A percentile compares a stretch with the other conserved stretches of the same genome.
These are phyloP conservation scores for Theristicus caerulescens DNA, from an alignment of 2,113 vertebrate genomes.

Conservation along the genomic window DNA sequence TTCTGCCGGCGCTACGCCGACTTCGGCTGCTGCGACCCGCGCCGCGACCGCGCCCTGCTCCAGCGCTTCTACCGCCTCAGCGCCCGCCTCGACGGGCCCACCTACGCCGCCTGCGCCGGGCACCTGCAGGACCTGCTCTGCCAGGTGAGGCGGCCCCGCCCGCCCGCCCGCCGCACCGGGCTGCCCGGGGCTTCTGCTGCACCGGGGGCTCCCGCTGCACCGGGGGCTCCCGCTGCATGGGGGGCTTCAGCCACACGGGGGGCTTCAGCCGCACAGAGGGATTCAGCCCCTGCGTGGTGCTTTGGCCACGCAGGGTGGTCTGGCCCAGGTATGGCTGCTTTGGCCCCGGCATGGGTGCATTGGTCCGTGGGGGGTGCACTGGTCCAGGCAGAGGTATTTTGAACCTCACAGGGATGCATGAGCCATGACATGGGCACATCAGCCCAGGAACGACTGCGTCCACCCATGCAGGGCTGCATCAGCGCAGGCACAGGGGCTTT, in stretches of 20 bases:
- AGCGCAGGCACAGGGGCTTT: background rate
- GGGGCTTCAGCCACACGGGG: no score
- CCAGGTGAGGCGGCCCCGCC: slow-evolving; percentile 78
- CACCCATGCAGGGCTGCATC: background rate
- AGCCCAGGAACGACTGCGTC: no score
- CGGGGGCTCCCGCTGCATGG: no score
- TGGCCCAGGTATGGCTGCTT: background rate
- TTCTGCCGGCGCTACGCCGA: slow-evolving; percentile 88
- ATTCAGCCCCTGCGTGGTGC: background rate
- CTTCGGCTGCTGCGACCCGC: slow-evolving; percentile 89
- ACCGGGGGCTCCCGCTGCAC: accelerated
- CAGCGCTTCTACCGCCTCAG: slow-evolving; percentile 80
- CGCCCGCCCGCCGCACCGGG: no score
- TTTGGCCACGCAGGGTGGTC: background rate
- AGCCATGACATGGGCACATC: background rate
- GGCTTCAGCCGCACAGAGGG: no score
- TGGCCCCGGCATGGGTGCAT: accelerated
- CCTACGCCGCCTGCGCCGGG: slow-evolving; percentile 79
- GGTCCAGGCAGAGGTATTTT: background rate
- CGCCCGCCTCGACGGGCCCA: slow-evolving; percentile 71
- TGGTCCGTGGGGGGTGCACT: accelerated
- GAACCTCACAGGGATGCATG: background rate
- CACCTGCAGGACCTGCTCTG: slow-evolving; percentile 90
- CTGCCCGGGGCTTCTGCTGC: background rate
- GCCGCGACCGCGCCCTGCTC: slow-evolving; percentile 81